A percentile compares a stretch with the other conserved stretches of the same genome.
phyloP scores from a whole-genome alignment of 1,140 invertebrate species.

The Triops longicaudatus region DNA sequence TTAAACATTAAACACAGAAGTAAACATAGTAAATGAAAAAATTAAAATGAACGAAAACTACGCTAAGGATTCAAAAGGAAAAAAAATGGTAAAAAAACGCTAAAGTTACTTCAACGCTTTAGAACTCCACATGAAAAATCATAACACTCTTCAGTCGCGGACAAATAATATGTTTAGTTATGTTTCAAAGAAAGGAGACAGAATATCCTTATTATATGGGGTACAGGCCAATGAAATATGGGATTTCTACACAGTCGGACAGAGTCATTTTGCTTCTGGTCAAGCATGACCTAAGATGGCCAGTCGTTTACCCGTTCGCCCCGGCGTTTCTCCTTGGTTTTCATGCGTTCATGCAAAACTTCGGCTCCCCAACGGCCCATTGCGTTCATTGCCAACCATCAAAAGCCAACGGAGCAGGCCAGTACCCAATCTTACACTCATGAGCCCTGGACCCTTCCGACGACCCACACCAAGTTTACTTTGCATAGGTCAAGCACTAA shows the following conservation, averaged over 20 bases:
- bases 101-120: too few relatives aligned
- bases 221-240: neutral
- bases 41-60: too few relatives aligned
- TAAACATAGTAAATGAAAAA: too few relatives aligned
- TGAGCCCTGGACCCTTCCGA: neutral
- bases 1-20: neutral
- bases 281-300: constrained; percentile 1
- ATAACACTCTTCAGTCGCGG: too few relatives aligned
- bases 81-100: too few relatives aligned
- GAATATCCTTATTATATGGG: too few relatives aligned
- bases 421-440: neutral
- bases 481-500: constrained; percentile 8
- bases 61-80: too few relatives aligned
- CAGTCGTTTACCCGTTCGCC: neutral
- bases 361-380: neutral
- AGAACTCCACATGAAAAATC: too few relatives aligned
- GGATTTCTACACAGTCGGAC: neutral
- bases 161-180: too few relatives aligned
- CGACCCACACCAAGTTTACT: neutral
- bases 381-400: constrained; percentile 1
- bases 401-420: constrained; percentile 5
- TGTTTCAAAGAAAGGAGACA: too few relatives aligned
- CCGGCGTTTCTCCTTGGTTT: neutral
- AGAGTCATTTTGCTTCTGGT: neutral
- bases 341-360: neutral